Percentiles rank a stretch among this genome's conserved stretches.
These are phyloP conservation scores for Carapus acus DNA, from an alignment of 2,797 vertebrate genomes.

Conservation along the genomic window DNA sequence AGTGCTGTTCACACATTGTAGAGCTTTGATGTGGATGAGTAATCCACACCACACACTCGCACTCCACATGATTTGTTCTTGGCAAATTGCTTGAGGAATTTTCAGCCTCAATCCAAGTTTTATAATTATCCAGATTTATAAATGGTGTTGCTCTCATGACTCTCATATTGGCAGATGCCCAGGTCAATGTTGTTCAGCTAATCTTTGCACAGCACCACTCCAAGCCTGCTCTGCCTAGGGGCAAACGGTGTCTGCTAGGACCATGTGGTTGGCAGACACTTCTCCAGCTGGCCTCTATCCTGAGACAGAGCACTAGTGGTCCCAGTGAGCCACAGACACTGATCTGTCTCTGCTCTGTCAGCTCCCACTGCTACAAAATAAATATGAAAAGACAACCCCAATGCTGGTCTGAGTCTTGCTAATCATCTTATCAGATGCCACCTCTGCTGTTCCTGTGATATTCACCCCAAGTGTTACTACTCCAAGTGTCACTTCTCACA, in stretches of 20 bases:
- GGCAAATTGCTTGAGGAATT: conserved; percentile 52
- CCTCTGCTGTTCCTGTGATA: conserved; percentile 43
- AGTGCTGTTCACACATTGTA: conserved; percentile 49
- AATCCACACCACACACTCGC: conserved; percentile 49
- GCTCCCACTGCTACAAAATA: conserved; percentile 21
- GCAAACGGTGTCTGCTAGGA: too few species aligned
- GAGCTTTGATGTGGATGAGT: conserved; percentile 68
- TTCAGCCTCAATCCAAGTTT: conserved; percentile 14
- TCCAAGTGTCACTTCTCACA: conserved; percentile 46
- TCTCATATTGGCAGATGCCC: neutral
- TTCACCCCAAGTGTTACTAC: conserved; percentile 34
- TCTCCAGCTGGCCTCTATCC: conserved; percentile 1
- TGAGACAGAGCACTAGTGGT: conserved; percentile 21
- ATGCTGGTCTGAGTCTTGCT: conserved; percentile 5
- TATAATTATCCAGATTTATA: neutral
- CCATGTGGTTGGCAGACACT: neutral
- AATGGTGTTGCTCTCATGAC: conserved; percentile 11
- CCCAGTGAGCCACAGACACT: conserved; percentile 36
- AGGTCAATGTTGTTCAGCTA: neutral
- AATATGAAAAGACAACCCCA: conserved; percentile 49
- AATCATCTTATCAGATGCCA: conserved; percentile 16
- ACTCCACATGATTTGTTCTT: conserved; percentile 43
- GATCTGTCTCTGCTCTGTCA: conserved; percentile 17
- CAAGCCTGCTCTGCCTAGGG: too few species aligned
- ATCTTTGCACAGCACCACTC: neutral